Evolutionary conservation across 2,888 invertebrate species (phyloP), one percentile per base, ranked within the genome.

Genomic region (Thyatira batis): DNA sequence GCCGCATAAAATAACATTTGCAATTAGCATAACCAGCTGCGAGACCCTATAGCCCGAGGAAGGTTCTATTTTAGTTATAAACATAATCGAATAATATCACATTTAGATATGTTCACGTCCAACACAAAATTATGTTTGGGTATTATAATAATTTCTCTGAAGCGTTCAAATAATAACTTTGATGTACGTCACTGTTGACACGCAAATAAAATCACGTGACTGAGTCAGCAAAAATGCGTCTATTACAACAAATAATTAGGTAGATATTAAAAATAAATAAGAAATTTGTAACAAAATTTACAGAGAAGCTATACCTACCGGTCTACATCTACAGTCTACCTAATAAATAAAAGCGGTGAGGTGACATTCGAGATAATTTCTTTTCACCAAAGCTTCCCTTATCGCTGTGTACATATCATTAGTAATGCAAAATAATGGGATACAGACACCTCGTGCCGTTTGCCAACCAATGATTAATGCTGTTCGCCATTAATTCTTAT

Each of bases 341-440:
- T 65, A 76, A 72, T 70, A 56, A 67, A 69, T 63, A 73, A 78
- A 85, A 83, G 75, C 78, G 75, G 71, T 73, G 75, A 73, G 82
- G 83, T 85, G 88, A 86, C 87, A 83, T 71, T 69, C 76, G 74
- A 78, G 69, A 81, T 85, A 88, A 88, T 86, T 39, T 81, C 76
- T 62, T 69, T 48, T 48, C 48, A 28, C 67, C 61, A 77, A 84
- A 83, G 76, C 79, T 77, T 81, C 85, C 84, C 87, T 89, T 89
- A 90, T 89, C 89, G 82, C 67, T 80, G 82, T 85, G 82, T 87
- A 87, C 89, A 90, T 92, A 91, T 90, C 91, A 92, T 92, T 92
- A 90, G 92, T 92, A 92, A 91, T 89, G 90, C 90, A 88, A 92
- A 92, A 92, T 92, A 92, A 92, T 92, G 90, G 89, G 90, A 89